A percentile compares a stretch with the other conserved stretches of the same genome.
Conservation (phyloP, 2,113 vertebrate species). For the Alosa alosa region DNA sequence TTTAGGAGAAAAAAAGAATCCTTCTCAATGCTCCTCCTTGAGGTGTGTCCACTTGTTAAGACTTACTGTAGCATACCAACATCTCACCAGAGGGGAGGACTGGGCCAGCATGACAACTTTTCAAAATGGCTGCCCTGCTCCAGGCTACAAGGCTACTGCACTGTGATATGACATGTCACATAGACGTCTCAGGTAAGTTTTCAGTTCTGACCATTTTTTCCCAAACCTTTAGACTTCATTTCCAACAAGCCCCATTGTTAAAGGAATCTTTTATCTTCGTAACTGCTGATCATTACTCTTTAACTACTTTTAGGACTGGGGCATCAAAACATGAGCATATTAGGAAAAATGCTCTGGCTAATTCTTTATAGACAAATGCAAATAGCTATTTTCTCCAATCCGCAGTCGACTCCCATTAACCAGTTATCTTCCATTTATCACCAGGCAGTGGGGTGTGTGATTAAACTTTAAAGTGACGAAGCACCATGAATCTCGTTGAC, state of each 20-base stretch:
- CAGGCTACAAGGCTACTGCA: background rate
- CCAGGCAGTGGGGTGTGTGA: slow-evolving; percentile 11
- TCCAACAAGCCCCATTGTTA: background rate
- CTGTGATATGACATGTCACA: background rate
- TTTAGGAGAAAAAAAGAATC: slow-evolving; percentile 6
- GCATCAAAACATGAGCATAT: background rate
- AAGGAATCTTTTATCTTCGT: background rate
- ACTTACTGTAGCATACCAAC: background rate
- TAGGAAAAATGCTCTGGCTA: slow-evolving; percentile 1
- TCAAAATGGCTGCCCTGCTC: background rate
- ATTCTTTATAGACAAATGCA: slow-evolving; percentile 4
- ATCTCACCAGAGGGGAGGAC: background rate
- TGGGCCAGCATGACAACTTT: background rate
- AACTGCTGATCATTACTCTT: background rate
- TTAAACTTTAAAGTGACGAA: slow-evolving; percentile 3
- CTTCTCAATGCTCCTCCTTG: background rate
- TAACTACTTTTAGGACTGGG: background rate
- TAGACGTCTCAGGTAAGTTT: background rate
- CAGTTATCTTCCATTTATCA: slow-evolving; percentile 9
- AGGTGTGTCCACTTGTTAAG: background rate
- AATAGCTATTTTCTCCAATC: slow-evolving; percentile 10
- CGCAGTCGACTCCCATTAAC: slow-evolving; percentile 12
- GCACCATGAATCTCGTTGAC: slow-evolving; percentile 7
- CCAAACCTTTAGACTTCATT: background rate
- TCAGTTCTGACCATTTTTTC: background rate